Base-by-base conservation (phyloP, 2,797 vertebrate species). In the Pseudomugil gertrudae region DNA sequence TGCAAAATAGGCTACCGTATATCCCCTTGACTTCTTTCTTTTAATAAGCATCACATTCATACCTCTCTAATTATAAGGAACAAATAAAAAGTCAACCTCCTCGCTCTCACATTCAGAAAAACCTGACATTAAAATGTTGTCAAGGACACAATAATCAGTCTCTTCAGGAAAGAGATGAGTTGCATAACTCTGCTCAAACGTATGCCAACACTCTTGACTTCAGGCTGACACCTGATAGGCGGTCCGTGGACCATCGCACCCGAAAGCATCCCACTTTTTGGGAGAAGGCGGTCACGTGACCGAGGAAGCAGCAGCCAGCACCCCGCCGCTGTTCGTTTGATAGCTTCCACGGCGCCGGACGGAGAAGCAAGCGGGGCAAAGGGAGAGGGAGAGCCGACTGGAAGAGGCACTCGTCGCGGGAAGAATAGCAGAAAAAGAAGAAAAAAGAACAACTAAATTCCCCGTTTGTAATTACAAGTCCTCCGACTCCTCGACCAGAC, bases 251-350 rank as follows among this genome's bases (percentile, higher is more conserved):
- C 40, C 40, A n/a, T n/a, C n/a, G n/a, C n/a, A n/a, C n/a, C n/a
- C n/a, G 40, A 8, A 45, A 59, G 45, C 66, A 4, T 40, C 53
- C 43, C 71, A 57, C 48, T 32, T 50, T 69, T 79, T 76, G 33
- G 24, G 58, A 67, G 75, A 73, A 81, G 66, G 61, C 72, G 65
- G 67, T 67, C 87, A 88, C 86, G 84, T 89, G 84, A 91, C 87
- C 9, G 24, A 51, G 63, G 63, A 69, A 65, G 71, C 87, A 60
- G 74, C 80, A 74, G 68, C 70, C 76, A 52, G 76, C 79, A 52
- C 80, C 23, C 85, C 74, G 77, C 78, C 65, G 83, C 80, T 76
- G 72, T 26, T 78, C 68, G 79, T 69, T 74, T 69, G 82, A 72
- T 26, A 69, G 50, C 79, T 62, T 73, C 83, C 71, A 71, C 85